phyloP scores from a whole-genome alignment of 2,888 invertebrate genomes.

The Chromoteleia sp. region DNA sequence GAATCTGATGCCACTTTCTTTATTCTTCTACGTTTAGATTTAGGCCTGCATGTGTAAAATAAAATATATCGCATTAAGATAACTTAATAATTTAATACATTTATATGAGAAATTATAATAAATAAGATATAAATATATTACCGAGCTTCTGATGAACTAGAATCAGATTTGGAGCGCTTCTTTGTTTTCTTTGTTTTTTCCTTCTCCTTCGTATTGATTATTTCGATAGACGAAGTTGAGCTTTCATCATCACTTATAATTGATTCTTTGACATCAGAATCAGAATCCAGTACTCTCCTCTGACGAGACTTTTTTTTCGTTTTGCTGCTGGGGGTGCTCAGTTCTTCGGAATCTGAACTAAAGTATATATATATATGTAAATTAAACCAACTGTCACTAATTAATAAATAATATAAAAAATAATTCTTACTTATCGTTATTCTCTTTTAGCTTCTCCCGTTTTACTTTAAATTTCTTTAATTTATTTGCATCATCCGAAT shows the following conservation, averaged over 20 bases:
- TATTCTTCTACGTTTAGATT: conserved; percentile 79
- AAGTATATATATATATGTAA: no score
- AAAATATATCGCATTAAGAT: neutral
- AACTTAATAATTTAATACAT: no score
- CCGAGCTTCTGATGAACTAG: conserved; percentile 74
- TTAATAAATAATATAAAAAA: neutral
- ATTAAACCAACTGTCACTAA: neutral
- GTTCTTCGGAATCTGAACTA: conserved; percentile 65
- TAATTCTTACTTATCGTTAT: conserved; percentile 60
- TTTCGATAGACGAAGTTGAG: conserved; percentile 42
- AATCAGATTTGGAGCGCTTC: conserved; percentile 74
- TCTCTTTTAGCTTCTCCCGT: conserved; percentile 62
- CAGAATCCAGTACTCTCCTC: conserved; percentile 76
- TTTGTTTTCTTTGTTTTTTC: conserved; percentile 71
- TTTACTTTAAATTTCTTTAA: conserved; percentile 63
- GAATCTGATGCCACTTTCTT: conserved; percentile 77
- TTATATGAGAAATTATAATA: neutral
- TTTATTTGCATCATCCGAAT: conserved; percentile 77
- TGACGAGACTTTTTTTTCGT: conserved; percentile 71
- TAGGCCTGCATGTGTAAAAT: conserved; percentile 69
- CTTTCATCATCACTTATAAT: conserved; percentile 57
- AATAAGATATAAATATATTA: conserved; percentile 32
- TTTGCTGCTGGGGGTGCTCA: conserved; percentile 2
- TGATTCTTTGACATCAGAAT: conserved; percentile 74
- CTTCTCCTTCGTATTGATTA: conserved; percentile 34